Conservation (phyloP, 2,888 invertebrate genomes). For the Clunio marinus region DNA sequence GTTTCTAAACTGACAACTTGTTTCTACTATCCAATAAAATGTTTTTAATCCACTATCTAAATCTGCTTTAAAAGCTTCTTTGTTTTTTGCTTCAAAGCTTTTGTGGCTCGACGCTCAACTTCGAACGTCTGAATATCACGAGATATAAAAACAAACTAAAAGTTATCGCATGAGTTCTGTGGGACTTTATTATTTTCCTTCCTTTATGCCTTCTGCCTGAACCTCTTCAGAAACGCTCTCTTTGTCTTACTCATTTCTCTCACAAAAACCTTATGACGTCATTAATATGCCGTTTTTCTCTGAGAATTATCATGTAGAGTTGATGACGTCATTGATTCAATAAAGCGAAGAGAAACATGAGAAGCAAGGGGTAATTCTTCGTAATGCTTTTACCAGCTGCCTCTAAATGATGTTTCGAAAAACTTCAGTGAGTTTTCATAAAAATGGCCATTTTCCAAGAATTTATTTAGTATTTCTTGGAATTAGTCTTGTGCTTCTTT, state of each 20-base stretch:
- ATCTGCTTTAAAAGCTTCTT: conserved; percentile 16
- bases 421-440: no score
- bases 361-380: not conserved
- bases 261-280: conserved; percentile 10
- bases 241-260: conserved; percentile 10
- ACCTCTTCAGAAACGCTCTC: not conserved
- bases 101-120: not conserved
- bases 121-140: conserved; percentile 28
- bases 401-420: no score
- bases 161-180: conserved; percentile 33
- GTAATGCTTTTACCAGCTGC: no score
- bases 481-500: no score
- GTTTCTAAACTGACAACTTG: no score
- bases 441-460: no score
- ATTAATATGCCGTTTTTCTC: conserved; percentile 13
- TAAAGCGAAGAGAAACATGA: not conserved
- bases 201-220: conserved; percentile 22
- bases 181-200: conserved; percentile 34
- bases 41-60: no score
- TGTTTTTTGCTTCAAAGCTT: not conserved
- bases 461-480: no score
- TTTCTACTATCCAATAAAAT: no score
- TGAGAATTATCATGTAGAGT: not conserved
- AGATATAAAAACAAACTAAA: conserved; percentile 37
- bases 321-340: conserved; percentile 7